A percentile compares a stretch with the other conserved stretches of the same genome.
Evolutionary conservation across 2,113 vertebrate species (phyloP).

Genomic region (Antechinus stuartii): DNA sequence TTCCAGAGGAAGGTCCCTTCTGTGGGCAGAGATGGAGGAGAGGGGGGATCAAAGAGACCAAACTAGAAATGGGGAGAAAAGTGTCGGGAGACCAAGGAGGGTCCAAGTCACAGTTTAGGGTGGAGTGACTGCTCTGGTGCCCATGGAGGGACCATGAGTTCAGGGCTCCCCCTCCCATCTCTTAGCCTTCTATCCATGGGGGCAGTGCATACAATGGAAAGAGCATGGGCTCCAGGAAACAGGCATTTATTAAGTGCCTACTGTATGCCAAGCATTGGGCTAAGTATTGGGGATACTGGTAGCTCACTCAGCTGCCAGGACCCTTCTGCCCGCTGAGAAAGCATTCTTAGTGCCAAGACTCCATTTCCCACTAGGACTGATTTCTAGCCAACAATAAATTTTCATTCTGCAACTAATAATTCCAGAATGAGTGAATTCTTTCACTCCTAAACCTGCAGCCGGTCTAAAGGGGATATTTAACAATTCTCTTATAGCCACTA

Average conservation of each 20-base stretch:
- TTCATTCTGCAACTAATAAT: too few relatives aligned
- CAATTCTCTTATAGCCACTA: too few relatives aligned
- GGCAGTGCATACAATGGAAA: neutral
- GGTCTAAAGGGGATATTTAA: too few relatives aligned
- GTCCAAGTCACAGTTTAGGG: neutral
- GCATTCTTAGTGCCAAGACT: too few relatives aligned
- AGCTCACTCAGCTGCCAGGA: too few relatives aligned
- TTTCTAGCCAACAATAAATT: too few relatives aligned
- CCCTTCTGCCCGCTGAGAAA: too few relatives aligned
- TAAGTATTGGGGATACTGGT: too few relatives aligned
- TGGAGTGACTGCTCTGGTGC: neutral
- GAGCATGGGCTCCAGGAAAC: neutral
- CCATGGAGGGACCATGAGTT: neutral
- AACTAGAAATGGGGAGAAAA: conserved; percentile 66
- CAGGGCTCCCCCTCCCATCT: too few relatives aligned
- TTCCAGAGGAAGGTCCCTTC: conserved; percentile 76
- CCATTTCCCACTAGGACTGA: too few relatives aligned
- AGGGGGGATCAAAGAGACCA: conserved; percentile 41
- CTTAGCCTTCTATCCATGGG: neutral
- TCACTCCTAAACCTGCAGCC: too few relatives aligned
- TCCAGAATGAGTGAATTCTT: too few relatives aligned
- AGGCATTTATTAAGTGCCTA: neutral
- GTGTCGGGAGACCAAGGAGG: conserved; percentile 7
- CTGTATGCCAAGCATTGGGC: neutral
- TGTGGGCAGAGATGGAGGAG: conserved; percentile 49